Evolutionary conservation across 2,797 vertebrate genomes (phyloP).

Genomic region (Carcharodon carcharias): DNA sequence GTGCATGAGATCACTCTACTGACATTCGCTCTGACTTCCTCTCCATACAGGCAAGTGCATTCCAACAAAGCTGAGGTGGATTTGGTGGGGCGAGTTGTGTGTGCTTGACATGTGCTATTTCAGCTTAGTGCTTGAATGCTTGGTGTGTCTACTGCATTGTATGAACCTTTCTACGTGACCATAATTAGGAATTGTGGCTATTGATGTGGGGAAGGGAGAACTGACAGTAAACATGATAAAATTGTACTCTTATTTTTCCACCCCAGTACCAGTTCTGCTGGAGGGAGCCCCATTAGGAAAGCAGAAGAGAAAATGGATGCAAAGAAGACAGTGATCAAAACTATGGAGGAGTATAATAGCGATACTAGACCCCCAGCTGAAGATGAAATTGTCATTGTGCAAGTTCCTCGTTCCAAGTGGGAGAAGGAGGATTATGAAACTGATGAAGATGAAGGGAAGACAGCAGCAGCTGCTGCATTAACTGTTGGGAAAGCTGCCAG

Average conservation of each 20-base stretch:
- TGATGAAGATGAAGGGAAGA: slow-evolving; percentile 66
- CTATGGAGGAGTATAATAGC: slow-evolving; percentile 71
- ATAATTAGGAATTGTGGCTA: not conserved
- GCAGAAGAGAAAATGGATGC: slow-evolving; percentile 64
- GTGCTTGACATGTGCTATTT: not conserved
- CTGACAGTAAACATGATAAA: not conserved
- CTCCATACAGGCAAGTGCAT: not conserved
- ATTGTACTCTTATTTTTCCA: slow-evolving; percentile 34
- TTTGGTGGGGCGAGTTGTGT: not conserved
- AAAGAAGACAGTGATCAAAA: slow-evolving; percentile 67
- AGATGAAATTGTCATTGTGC: slow-evolving; percentile 69
- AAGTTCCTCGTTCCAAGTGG: slow-evolving; percentile 76
- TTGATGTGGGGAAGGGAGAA: not conserved
- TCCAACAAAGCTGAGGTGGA: not conserved
- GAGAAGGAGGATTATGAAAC: slow-evolving; percentile 77
- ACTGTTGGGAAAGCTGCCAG: slow-evolving; percentile 54
- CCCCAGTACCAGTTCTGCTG: slow-evolving; percentile 66
- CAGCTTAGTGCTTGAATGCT: not conserved
- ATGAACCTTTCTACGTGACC: not conserved
- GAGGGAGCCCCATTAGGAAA: slow-evolving; percentile 70
- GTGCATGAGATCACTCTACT: not conserved
- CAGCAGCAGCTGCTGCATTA: slow-evolving; percentile 44
- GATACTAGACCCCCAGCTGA: slow-evolving; percentile 66
- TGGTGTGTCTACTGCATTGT: not conserved
- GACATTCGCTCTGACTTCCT: not conserved